These are phyloP conservation scores for Galbula dea DNA, from an alignment of 2,113 vertebrate species.

Conservation along the genomic window DNA sequence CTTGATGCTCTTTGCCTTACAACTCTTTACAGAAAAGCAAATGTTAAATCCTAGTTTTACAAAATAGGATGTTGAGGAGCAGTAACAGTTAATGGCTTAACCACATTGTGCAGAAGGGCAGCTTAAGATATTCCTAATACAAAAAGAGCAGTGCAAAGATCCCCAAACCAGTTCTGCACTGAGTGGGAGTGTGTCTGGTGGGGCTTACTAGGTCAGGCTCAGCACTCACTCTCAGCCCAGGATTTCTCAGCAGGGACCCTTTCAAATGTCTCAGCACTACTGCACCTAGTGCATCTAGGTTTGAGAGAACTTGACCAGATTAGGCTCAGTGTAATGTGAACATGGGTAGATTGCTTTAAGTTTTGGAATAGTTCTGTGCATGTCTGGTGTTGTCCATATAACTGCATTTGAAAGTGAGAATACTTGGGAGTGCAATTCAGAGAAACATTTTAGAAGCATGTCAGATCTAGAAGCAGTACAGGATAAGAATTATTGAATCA, in stretches of 20 bases:
- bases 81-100: not conserved
- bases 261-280: not conserved
- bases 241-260: not conserved
- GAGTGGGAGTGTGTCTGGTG: not conserved
- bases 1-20: not conserved
- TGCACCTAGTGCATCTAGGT: not conserved
- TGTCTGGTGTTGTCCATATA: not conserved
- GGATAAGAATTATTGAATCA: not conserved
- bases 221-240: not conserved
- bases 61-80: not conserved
- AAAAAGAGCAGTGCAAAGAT: not conserved
- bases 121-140: not conserved
- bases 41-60: not conserved
- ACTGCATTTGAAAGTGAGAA: not conserved
- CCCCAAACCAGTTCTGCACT: not conserved
- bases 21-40: not conserved
- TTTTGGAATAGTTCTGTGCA: not conserved
- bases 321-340: not conserved
- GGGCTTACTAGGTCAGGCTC: not conserved
- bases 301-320: not conserved
- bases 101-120: not conserved
- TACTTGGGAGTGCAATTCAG: not conserved
- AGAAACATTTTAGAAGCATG: not conserved
- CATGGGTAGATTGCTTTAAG: not conserved
- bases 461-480: not conserved